Evolutionary conservation across 1,140 invertebrate genomes (phyloP).

Genomic region (Pseudobourletiella spinata): DNA sequence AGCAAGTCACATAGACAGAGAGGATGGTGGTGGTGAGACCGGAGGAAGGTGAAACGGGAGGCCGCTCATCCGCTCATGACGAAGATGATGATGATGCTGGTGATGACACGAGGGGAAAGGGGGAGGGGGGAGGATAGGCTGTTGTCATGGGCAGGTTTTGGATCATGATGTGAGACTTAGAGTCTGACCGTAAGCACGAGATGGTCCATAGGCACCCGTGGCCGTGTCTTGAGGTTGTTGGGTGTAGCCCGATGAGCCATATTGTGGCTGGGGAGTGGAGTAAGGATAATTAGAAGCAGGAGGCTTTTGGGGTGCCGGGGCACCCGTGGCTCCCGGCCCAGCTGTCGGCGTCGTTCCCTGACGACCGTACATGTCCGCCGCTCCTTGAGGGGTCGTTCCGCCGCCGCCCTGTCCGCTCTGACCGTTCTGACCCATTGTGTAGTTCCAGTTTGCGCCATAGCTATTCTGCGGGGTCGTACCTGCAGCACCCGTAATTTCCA

Average conservation of each 20-base stretch:
- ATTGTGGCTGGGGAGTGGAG: slow-evolving; percentile 32
- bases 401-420: slow-evolving; percentile 23
- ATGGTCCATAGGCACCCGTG: slow-evolving; percentile 35
- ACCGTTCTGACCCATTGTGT: slow-evolving; percentile 36
- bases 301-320: slow-evolving; percentile 32
- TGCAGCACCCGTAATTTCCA: slow-evolving; percentile 6
- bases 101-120: neutral
- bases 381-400: slow-evolving; percentile 31
- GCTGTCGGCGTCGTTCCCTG: slow-evolving; percentile 33
- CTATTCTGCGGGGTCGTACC: slow-evolving; percentile 36
- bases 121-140: slow-evolving; percentile 1
- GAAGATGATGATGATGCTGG: slow-evolving; percentile 7
- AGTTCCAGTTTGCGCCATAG: slow-evolving; percentile 37
- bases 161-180: slow-evolving; percentile 20
- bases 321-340: slow-evolving; percentile 23
- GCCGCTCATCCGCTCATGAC: too few relatives aligned
- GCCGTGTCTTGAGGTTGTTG: slow-evolving; percentile 32
- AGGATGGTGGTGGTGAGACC: neutral
- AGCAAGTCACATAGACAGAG: slow-evolving; percentile 1
- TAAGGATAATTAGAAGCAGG: slow-evolving; percentile 35
- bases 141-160: slow-evolving; percentile 1
- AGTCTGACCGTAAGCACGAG: slow-evolving; percentile 36
- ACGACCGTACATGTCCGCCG: slow-evolving; percentile 29
- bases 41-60: too few relatives aligned
- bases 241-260: slow-evolving; percentile 34